phyloP scores from a whole-genome alignment of 2,113 vertebrate genomes.

The Oncorhynchus masou region DNA sequence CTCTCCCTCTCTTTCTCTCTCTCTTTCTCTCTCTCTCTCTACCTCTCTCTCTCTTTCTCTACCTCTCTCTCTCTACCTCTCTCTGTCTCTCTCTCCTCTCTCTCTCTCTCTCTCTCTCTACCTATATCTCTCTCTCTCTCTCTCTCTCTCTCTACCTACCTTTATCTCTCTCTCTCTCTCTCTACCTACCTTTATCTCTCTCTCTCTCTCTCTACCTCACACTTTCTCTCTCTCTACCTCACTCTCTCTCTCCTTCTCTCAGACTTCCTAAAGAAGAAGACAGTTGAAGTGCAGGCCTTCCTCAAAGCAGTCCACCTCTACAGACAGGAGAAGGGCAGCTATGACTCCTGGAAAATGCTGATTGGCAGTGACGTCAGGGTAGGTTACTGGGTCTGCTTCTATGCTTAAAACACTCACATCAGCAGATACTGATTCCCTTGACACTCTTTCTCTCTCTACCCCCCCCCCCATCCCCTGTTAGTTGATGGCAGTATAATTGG shows the following conservation, averaged over 20 bases:
- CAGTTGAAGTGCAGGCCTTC: conserved; percentile 83
- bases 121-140: no score
- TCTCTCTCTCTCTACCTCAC: background rate
- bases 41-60: background rate
- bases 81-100: no score
- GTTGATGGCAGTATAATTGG: background rate
- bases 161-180: no score
- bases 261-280: conserved; percentile 87
- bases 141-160: no score
- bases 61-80: background rate
- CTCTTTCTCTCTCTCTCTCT: background rate
- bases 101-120: background rate
- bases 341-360: conserved; percentile 83
- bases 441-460: conserved; percentile 9
- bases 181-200: background rate
- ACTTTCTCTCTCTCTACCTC: background rate
- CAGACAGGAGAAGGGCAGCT: conserved; percentile 82
- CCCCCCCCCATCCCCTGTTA: background rate
- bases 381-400: conserved; percentile 22
- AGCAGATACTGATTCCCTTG: background rate
- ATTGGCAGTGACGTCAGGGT: conserved; percentile 86
- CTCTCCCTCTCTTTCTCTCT: no score
- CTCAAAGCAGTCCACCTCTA: conserved; percentile 86
- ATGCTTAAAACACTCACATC: background rate
- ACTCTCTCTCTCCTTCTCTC: background rate